Base-by-base conservation (phyloP, 1,140 invertebrate species). In the Zaprionus vittiger region DNA sequence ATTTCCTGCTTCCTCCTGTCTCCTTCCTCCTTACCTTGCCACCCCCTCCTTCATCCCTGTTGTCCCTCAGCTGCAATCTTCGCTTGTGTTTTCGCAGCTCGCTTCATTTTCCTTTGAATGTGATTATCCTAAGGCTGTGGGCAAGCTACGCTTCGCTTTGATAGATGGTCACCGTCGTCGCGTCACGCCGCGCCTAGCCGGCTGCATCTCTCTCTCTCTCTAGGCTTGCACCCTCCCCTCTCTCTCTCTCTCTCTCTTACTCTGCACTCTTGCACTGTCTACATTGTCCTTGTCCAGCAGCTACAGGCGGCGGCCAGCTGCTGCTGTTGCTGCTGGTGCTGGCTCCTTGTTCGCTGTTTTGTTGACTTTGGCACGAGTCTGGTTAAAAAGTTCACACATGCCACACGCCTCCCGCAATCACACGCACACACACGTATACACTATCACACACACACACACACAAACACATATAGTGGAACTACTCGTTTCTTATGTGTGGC, bases 301-400 rank as follows among this genome's bases (percentile, higher is more conserved):
- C 47, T 52, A 52, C 47, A 49, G 47, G 47, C 47, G 6, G 47
- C 20, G 17, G 56, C 17, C 17, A 9, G 26, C 56, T 57, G 26
- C 54, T 14, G 54, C 26, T 31, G 22, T 26, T 11, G 62, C 56
- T 72, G 61, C 28, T 41, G 26, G 41, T 54, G 49, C 56, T 56
- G 77, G 61, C 76, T 65, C 76, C 72, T 65, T 65, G 71, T 81
- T 56, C 66, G 85, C 84, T 83, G 84, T 89, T 87, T 80, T 89
- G 85, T 89, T 89, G 85, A 89, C 85, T 89, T 89, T 89, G 85
- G 85, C 85, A 77, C 85, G 85, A 85, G 85, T 89, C 90, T 89
- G 81, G 81, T 85, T 89, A 89, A 90, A 89, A 89, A 89, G 85
- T 89, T 89, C 85, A 89, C 85, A 89, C 85, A 89, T 85, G 85